These are phyloP conservation scores for Oenanthe oenanthe DNA, from an alignment of 2,113 vertebrate genomes.

Conservation along the genomic window DNA sequence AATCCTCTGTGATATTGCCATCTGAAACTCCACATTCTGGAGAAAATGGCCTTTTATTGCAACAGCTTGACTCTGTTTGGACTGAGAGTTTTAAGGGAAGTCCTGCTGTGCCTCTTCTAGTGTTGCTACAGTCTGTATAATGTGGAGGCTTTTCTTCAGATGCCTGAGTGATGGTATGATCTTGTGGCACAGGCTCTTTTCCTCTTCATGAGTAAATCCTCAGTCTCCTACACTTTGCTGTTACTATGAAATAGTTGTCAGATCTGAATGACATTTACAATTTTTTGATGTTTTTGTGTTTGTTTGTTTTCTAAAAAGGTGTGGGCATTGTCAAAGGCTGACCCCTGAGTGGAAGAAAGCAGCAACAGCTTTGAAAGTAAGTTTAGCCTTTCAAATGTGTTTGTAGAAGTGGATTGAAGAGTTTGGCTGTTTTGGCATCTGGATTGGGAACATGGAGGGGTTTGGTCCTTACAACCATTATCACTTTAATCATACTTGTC, in stretches of 20 bases:
- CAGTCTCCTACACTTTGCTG: not conserved
- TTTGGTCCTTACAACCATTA: not conserved
- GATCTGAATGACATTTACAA: not conserved
- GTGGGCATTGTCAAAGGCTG: conserved; percentile 91
- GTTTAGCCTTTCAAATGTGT: not conserved
- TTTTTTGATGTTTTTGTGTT: not conserved
- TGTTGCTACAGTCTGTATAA: not conserved
- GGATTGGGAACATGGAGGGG: not conserved
- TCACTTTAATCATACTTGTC: not conserved
- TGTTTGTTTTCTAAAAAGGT: conserved; percentile 77
- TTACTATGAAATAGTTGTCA: not conserved
- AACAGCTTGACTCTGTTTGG: not conserved
- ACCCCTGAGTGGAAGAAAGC: conserved; percentile 95
- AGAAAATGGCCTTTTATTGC: not conserved
- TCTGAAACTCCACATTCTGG: not conserved
- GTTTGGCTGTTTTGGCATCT: not conserved
- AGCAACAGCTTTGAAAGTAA: conserved; percentile 94
- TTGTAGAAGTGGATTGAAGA: not conserved
- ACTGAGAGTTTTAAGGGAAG: not conserved
- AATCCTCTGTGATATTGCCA: not conserved
- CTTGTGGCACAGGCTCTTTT: not conserved
- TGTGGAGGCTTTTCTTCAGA: not conserved
- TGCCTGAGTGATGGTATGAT: not conserved
- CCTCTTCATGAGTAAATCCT: not conserved
- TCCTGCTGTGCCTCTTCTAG: not conserved